These are phyloP conservation scores for Thelaira solivaga DNA, from an alignment of 2,888 invertebrate genomes.

Conservation along the genomic window DNA sequence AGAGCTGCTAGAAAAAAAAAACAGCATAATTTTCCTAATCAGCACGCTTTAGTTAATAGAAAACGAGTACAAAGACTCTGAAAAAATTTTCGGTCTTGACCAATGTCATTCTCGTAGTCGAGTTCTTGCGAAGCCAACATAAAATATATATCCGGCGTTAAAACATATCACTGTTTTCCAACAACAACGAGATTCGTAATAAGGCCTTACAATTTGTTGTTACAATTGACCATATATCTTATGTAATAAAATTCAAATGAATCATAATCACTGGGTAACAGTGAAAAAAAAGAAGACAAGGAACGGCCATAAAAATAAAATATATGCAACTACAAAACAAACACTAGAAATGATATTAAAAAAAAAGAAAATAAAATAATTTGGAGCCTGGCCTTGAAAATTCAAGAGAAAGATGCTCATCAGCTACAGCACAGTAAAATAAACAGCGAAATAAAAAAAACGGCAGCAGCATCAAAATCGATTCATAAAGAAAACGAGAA, in stretches of 20 bases:
- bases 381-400: conserved; percentile 62
- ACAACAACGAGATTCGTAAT: no score
- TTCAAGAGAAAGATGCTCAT: conserved; percentile 55
- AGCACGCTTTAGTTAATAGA: no score
- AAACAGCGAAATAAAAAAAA: conserved; percentile 5
- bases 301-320: conserved; percentile 21
- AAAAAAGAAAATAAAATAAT: conserved; percentile 30
- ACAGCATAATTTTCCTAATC: no score
- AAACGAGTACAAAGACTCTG: no score
- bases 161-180: no score
- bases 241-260: background rate
- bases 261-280: conserved; percentile 6
- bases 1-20: no score
- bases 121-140: no score
- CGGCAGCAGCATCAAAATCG: conserved; percentile 38
- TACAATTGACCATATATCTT: no score
- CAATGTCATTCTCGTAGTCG: no score
- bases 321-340: conserved; percentile 32
- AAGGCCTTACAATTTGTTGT: no score
- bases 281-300: background rate
- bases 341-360: conserved; percentile 9
- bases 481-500: conserved; percentile 12
- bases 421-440: conserved; percentile 42
- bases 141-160: no score
- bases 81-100: no score